A percentile compares a stretch with the other conserved stretches of the same genome.
Conservation (phyloP, 1,140 invertebrate species). For the Formica selysi region DNA sequence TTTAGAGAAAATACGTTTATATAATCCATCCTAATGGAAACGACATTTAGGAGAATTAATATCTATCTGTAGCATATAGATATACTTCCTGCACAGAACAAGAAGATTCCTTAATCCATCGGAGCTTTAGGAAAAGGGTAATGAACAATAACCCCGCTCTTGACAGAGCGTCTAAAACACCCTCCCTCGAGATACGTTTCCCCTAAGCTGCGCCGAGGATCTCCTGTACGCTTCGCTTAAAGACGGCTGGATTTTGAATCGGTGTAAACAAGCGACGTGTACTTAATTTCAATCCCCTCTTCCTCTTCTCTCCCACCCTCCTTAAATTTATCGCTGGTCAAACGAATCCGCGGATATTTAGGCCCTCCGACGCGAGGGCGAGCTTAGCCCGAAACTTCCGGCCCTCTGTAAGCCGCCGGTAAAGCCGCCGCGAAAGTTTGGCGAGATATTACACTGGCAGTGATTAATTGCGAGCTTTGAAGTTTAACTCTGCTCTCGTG, state of each 20-base stretch:
- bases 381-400: slow-evolving; percentile 52
- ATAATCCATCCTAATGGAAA: background rate
- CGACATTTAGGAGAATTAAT: background rate
- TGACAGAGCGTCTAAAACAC: slow-evolving; percentile 11
- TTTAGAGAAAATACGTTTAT: background rate
- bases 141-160: slow-evolving; percentile 30
- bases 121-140: slow-evolving; percentile 39
- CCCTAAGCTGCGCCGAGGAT: slow-evolving; percentile 7
- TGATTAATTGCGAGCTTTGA: slow-evolving; percentile 64
- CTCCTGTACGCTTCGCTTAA: background rate
- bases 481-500: slow-evolving; percentile 57
- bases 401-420: slow-evolving; percentile 45
- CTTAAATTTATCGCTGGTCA: slow-evolving; percentile 56
- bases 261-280: slow-evolving; percentile 52
- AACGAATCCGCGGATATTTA: slow-evolving; percentile 48
- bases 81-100: background rate
- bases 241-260: slow-evolving; percentile 29
- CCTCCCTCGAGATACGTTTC: slow-evolving; percentile 34
- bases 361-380: slow-evolving; percentile 1
- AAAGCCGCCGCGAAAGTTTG: slow-evolving; percentile 57
- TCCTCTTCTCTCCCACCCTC: too few relatives aligned
- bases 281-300: slow-evolving; percentile 55
- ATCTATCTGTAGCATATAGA: background rate
- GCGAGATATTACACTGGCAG: slow-evolving; percentile 60
- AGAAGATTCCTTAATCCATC: slow-evolving; percentile 40